Conservation (phyloP, 92 coral and sea anemone genomes). For the Pocillopora grandis region DNA sequence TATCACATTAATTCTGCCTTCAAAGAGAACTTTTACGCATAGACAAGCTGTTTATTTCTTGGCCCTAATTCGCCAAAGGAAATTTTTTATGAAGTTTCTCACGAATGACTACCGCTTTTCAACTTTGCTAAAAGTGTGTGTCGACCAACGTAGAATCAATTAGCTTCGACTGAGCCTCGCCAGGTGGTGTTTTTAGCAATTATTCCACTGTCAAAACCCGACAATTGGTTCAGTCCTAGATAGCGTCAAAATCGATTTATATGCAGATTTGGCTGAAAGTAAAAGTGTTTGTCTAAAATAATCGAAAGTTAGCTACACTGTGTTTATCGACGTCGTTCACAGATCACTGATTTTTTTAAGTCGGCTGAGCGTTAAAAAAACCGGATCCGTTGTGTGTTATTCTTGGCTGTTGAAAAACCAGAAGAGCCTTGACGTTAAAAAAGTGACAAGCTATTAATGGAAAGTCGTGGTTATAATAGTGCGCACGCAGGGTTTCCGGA, state of each 20-base stretch:
- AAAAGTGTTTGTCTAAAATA: neutral
- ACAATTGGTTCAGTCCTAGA: slow-evolving; percentile 12
- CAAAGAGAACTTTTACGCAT: neutral
- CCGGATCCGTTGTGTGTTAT: neutral
- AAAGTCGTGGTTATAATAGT: slow-evolving; percentile 4
- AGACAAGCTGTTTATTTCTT: slow-evolving; percentile 25
- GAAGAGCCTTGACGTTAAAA: neutral
- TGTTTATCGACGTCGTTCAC: neutral
- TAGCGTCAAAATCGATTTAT: slow-evolving; percentile 1
- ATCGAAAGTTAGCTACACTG: neutral
- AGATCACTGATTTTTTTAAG: neutral
- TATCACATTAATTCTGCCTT: slow-evolving; percentile 4
- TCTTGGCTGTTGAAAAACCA: neutral
- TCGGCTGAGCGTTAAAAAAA: slow-evolving; percentile 6
- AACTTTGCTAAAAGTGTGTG: slow-evolving; percentile 10
- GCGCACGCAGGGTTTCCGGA: slow-evolving; percentile 41
- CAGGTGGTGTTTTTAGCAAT: slow-evolving; percentile 20
- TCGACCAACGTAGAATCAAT: slow-evolving; percentile 4
- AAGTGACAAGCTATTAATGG: slow-evolving; percentile 9
- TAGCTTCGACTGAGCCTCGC: slow-evolving; percentile 8
- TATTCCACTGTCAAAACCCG: slow-evolving; percentile 10
- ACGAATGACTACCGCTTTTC: slow-evolving; percentile 5
- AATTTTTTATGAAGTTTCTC: slow-evolving; percentile 8
- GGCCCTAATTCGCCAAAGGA: slow-evolving; percentile 7
- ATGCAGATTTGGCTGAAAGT: slow-evolving; percentile 19